These are phyloP conservation scores for Pontoporia blainvillei DNA, from an alignment of 2,113 vertebrate species.

Conservation along the genomic window DNA sequence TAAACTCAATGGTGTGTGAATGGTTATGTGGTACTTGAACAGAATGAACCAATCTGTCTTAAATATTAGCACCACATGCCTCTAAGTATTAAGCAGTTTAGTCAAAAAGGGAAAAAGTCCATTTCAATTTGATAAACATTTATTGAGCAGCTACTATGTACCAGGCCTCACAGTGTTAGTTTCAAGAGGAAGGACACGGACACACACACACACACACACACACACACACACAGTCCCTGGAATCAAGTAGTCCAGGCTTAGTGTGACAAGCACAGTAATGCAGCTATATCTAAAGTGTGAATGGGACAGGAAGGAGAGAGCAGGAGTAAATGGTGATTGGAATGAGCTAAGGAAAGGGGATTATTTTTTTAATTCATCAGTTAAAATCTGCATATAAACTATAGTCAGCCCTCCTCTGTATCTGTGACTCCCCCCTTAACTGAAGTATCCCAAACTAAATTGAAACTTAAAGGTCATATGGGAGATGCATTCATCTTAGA, in stretches of 20 bases:
- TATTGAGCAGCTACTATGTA: not conserved
- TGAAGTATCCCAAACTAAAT: not conserved
- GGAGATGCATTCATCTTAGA: not conserved
- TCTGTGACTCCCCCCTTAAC: not conserved
- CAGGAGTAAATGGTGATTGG: not conserved
- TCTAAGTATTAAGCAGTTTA: conserved; percentile 65
- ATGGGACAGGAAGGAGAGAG: not conserved
- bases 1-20: conserved; percentile 76
- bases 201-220: not conserved
- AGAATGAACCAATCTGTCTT: conserved; percentile 75
- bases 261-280: not conserved
- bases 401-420: not conserved
- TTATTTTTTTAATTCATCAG: not conserved
- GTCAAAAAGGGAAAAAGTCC: conserved; percentile 31
- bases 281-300: not conserved
- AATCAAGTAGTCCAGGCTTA: not conserved
- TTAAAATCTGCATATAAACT: not conserved
- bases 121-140: not conserved
- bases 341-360: not conserved
- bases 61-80: conserved; percentile 71
- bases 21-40: conserved; percentile 76
- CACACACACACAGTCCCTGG: not conserved
- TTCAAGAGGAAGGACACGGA: not conserved
- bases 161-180: not conserved
- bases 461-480: not conserved